These are phyloP conservation scores for Anguilla megastoma DNA, from an alignment of 2,797 vertebrate species.

Conservation along the genomic window DNA sequence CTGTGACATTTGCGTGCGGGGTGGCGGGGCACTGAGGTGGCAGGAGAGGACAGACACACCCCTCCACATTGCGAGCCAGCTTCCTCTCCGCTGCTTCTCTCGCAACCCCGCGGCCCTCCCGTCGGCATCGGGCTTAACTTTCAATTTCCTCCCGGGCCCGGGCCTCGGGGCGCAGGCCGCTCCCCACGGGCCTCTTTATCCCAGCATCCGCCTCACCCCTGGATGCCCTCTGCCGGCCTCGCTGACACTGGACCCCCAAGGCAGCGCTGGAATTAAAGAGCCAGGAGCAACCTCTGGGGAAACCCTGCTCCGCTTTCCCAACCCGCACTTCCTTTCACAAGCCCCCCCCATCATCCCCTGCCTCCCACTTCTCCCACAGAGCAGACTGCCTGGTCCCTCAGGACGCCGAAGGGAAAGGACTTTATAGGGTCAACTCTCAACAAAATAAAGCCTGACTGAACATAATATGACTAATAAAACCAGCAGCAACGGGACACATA, in stretches of 20 bases:
- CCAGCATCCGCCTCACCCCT: constrained; percentile 51
- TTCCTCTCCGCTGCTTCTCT: constrained; percentile 50
- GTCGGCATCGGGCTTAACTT: constrained; percentile 49
- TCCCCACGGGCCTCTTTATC: constrained; percentile 48
- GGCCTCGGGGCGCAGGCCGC: constrained; percentile 30
- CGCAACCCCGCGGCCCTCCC: constrained; percentile 41
- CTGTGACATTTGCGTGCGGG: constrained; percentile 46
- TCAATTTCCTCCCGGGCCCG: constrained; percentile 56
- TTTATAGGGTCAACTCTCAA: not conserved
- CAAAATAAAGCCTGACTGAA: not conserved
- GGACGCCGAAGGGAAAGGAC: constrained; percentile 17
- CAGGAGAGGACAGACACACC: constrained; percentile 44
- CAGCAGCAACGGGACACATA: not conserved
- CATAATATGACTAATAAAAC: not conserved
- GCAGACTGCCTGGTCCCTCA: constrained; percentile 34
- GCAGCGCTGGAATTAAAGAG: constrained; percentile 44
- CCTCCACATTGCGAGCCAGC: constrained; percentile 43
- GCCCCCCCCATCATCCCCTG: constrained; percentile 42
- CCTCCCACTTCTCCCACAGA: constrained; percentile 29
- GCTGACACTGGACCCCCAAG: constrained; percentile 24
- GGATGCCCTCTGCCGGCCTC: constrained; percentile 49
- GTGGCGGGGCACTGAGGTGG: constrained; percentile 32
- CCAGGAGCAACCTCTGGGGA: constrained; percentile 55
- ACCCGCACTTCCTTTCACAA: constrained; percentile 66
- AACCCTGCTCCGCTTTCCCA: constrained; percentile 57